Conservation (phyloP, 2,888 invertebrate species). For the Galeruca laticollis region DNA sequence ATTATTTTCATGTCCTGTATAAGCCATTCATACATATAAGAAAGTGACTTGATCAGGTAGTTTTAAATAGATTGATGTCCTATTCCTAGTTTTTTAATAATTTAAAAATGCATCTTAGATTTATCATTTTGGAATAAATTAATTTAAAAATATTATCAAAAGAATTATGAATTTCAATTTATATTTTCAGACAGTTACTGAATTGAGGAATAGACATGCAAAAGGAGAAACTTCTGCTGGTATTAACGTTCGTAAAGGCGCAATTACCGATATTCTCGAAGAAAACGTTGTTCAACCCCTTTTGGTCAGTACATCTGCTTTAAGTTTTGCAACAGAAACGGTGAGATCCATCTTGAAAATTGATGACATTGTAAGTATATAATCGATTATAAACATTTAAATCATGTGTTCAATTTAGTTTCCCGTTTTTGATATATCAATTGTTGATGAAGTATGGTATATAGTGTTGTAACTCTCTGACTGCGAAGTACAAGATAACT, state of each 20-base stretch:
- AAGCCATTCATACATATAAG: too few species aligned
- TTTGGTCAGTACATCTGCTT: constrained; percentile 92
- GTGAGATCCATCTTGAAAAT: constrained; percentile 98
- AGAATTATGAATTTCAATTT: too few species aligned
- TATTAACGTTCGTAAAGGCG: constrained; percentile 96
- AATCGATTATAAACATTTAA: neutral
- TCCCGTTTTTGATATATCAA: neutral
- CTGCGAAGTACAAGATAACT: too few species aligned
- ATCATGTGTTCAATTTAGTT: neutral
- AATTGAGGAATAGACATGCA: constrained; percentile 93
- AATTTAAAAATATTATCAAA: too few species aligned
- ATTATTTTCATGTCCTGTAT: too few species aligned
- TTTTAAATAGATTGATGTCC: too few species aligned
- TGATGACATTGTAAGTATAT: constrained; percentile 95
- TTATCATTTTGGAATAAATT: too few species aligned
- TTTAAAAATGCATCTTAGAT: too few species aligned
- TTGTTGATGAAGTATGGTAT: neutral
- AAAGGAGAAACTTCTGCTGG: constrained; percentile 88
- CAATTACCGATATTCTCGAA: constrained; percentile 95
- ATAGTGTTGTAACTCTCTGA: too few species aligned
- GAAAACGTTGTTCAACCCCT: constrained; percentile 98
- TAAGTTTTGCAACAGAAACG: constrained; percentile 95
- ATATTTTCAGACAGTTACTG: constrained; percentile 83
- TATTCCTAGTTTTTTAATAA: too few species aligned
- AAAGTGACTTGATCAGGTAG: too few species aligned